Percentiles rank a stretch among this genome's conserved stretches.
Evolutionary conservation across 2,797 vertebrate species (phyloP).

Genomic region (Phoxinus dragarum): DNA sequence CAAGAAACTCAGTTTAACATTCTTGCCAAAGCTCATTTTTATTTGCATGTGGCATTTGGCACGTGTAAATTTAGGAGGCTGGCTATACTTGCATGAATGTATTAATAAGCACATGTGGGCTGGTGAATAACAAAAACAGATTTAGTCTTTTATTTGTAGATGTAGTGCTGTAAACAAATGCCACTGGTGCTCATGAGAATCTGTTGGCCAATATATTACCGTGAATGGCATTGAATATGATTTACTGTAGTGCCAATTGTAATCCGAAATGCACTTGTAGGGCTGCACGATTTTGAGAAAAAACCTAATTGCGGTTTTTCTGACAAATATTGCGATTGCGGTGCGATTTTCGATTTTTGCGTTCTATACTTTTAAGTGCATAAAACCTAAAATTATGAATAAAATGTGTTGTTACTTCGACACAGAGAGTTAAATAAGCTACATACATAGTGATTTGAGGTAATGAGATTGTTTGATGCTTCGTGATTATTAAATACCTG

Average conservation of each 20-base stretch:
- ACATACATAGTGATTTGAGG: too few relatives aligned
- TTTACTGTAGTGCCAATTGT: not conserved
- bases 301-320: too few relatives aligned
- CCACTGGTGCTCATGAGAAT: not conserved
- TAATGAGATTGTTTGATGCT: too few relatives aligned
- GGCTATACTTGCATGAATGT: not conserved
- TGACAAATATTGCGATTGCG: too few relatives aligned
- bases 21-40: constrained; percentile 1
- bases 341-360: too few relatives aligned
- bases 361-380: too few relatives aligned
- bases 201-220: not conserved
- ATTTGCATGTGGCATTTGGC: not conserved
- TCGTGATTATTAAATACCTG: too few relatives aligned
- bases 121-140: not conserved
- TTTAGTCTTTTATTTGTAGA: not conserved
- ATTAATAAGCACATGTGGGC: not conserved
- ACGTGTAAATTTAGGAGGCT: not conserved
- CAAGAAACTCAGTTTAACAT: not conserved
- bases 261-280: not conserved
- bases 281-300: too few relatives aligned
- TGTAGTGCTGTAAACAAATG: not conserved
- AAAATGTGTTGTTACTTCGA: too few relatives aligned
- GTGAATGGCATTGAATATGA: not conserved
- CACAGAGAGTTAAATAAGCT: too few relatives aligned
- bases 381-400: too few relatives aligned